These are phyloP conservation scores for Sebastes diaconus DNA, from an alignment of 2,797 vertebrate genomes.

Conservation along the genomic window DNA sequence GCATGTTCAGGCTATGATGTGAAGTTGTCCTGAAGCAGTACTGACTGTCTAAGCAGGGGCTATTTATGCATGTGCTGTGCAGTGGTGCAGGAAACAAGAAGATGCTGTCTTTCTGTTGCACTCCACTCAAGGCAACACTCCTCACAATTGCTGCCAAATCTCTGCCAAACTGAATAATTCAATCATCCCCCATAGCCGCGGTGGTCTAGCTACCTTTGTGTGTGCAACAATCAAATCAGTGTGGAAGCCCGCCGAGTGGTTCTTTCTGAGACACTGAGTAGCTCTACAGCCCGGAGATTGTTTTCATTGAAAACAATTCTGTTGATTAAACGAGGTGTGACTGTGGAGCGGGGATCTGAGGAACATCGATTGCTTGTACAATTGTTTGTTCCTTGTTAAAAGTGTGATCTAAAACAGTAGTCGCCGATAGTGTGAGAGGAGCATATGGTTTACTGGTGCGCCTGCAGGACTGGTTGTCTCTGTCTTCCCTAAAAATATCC, in stretches of 20 bases:
- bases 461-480: constrained; percentile 17
- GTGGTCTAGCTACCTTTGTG: constrained; percentile 76
- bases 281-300: constrained; percentile 76
- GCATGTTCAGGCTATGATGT: constrained; percentile 80
- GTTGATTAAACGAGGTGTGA: constrained; percentile 83
- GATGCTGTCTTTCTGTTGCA: constrained; percentile 75
- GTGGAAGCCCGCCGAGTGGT: constrained; percentile 70
- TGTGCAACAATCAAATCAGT: constrained; percentile 82
- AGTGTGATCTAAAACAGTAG: constrained; percentile 77
- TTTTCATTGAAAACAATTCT: constrained; percentile 84
- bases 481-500: constrained; percentile 24
- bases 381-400: constrained; percentile 82
- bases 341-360: constrained; percentile 75
- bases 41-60: constrained; percentile 77
- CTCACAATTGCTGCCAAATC: constrained; percentile 82
- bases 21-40: constrained; percentile 74
- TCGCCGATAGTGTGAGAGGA: constrained; percentile 51
- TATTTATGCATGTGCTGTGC: constrained; percentile 88
- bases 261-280: constrained; percentile 78
- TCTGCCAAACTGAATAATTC: constrained; percentile 88
- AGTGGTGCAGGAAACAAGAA: constrained; percentile 86
- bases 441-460: constrained; percentile 35
- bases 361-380: constrained; percentile 79
- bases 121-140: constrained; percentile 85
- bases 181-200: constrained; percentile 79